Evolutionary conservation across 2,888 invertebrate species (phyloP).

Genomic region (Homarus gammarus): DNA sequence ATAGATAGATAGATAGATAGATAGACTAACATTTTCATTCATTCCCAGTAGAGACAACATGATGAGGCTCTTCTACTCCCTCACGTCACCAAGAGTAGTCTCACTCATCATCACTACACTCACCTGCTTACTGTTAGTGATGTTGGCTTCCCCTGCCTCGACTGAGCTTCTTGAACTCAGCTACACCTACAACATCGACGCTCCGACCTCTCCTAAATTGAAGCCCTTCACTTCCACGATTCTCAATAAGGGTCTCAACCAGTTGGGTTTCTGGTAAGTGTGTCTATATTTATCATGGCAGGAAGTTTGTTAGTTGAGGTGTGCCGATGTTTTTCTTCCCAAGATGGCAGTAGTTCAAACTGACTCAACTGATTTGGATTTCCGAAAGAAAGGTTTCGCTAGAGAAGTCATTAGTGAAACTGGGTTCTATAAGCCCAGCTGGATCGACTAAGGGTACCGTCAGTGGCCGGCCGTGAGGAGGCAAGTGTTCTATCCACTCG

Average conservation of each 20-base stretch:
- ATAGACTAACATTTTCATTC: too few relatives aligned
- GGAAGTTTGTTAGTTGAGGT: background rate
- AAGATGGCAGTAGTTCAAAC: too few relatives aligned
- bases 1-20: too few relatives aligned
- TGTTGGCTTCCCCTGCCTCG: background rate
- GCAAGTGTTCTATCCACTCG: too few relatives aligned
- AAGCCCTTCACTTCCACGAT: conserved; percentile 32
- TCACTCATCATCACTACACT: too few relatives aligned
- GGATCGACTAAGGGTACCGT: too few relatives aligned
- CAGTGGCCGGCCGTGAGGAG: too few relatives aligned
- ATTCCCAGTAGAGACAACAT: too few relatives aligned
- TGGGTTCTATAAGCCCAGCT: too few relatives aligned
- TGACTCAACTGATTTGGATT: background rate
- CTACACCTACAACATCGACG: conserved; percentile 56
- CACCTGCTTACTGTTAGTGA: background rate
- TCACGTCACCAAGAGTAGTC: too few relatives aligned
- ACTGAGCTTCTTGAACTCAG: conserved; percentile 49
- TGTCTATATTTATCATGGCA: background rate
- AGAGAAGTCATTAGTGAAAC: too few relatives aligned
- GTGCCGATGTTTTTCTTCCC: background rate
- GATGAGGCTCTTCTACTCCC: too few relatives aligned
- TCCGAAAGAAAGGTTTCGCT: background rate
- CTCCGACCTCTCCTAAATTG: conserved; percentile 31
- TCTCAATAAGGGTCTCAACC: conserved; percentile 54
- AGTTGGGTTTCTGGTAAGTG: conserved; percentile 60